A percentile compares a stretch with the other conserved stretches of the same genome.
Evolutionary conservation across 2,888 invertebrate genomes (phyloP).

Genomic region (Entomobrya multifasciata): DNA sequence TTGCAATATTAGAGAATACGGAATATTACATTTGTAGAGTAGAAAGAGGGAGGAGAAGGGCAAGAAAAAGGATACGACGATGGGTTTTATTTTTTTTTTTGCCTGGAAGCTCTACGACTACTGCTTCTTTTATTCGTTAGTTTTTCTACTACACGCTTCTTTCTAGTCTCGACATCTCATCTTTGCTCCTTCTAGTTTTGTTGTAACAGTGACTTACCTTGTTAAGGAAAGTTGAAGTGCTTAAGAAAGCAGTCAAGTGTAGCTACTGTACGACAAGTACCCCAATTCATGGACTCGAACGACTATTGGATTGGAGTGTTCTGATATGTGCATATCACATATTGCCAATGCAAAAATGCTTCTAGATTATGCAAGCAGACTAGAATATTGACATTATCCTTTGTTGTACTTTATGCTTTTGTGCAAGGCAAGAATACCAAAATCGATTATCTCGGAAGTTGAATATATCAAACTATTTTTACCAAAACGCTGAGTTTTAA

Average conservation of each 20-base stretch:
- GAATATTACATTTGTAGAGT: neutral
- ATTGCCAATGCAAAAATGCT: too few species aligned
- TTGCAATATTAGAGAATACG: neutral
- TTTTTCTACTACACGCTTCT: neutral
- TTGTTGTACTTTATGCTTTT: too few species aligned
- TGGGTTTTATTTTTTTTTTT: conserved; percentile 21
- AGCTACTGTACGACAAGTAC: conserved; percentile 50
- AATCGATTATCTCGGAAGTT: too few species aligned
- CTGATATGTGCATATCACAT: conserved; percentile 11
- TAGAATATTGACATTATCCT: too few species aligned
- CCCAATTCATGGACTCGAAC: neutral
- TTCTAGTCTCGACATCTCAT: conserved; percentile 30
- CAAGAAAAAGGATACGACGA: neutral
- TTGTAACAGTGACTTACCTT: conserved; percentile 47
- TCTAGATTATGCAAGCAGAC: too few species aligned
- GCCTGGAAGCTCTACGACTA: neutral
- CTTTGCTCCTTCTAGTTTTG: neutral
- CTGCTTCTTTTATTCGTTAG: conserved; percentile 6
- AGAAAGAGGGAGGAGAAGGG: neutral
- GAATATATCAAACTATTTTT: too few species aligned
- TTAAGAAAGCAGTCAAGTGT: conserved; percentile 52
- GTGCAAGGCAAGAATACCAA: too few species aligned
- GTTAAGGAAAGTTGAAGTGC: conserved; percentile 61
- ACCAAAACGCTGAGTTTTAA: too few species aligned
- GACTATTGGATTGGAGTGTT: conserved; percentile 39